phyloP scores from a whole-genome alignment of 1,140 invertebrate genomes.

The Tyrophagus putrescentiae region DNA sequence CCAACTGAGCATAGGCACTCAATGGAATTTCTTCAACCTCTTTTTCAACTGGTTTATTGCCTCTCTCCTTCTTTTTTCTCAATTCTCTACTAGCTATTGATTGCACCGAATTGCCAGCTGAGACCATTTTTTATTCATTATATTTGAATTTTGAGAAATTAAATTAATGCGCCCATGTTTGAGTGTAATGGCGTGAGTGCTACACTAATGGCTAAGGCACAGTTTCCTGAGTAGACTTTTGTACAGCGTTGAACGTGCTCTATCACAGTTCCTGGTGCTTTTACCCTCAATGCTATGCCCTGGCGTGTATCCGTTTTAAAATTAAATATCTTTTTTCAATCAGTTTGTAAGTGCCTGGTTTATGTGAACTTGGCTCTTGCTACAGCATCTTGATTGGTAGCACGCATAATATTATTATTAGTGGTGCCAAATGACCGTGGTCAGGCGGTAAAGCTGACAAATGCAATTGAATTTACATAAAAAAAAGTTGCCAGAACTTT shows the following conservation, averaged over 20 bases:
- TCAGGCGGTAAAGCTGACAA: no score
- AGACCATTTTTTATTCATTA: conserved; percentile 1
- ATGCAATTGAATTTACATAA: conserved; percentile 18
- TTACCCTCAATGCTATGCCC: no score
- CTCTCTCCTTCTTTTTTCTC: neutral
- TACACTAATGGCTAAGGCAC: no score
- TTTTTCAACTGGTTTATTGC: neutral
- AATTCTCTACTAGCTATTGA: neutral
- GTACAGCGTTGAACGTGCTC: no score
- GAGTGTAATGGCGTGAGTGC: conserved; percentile 1
- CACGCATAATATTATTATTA: no score
- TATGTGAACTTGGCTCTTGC: no score
- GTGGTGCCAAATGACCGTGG: no score
- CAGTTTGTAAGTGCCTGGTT: no score
- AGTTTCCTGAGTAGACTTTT: no score
- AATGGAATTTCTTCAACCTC: neutral
- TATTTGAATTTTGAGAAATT: neutral
- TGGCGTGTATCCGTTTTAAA: neutral
- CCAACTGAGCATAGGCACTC: neutral
- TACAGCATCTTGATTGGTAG: no score
- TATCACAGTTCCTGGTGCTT: no score
- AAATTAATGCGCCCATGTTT: neutral
- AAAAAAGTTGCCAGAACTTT: neutral
- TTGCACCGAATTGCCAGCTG: conserved; percentile 10
- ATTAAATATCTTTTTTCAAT: no score